Base-by-base conservation (phyloP, 2,888 invertebrate species). In the Fragum whitleyi region DNA sequence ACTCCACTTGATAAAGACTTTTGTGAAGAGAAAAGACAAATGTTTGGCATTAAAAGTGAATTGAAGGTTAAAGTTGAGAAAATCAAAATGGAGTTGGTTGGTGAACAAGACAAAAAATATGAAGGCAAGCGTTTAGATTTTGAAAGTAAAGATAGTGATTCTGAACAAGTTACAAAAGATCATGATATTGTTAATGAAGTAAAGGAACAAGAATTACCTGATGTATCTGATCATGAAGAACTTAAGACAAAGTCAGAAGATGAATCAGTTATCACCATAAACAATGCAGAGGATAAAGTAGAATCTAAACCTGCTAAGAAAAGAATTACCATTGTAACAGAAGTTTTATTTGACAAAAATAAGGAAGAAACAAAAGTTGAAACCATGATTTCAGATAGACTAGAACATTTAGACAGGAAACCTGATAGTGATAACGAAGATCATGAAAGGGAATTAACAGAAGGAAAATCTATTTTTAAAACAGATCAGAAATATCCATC, bases 291-390 rank as follows among this genome's bases (percentile, higher is more conserved):
- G 2, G n/a, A n/a, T 57, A 57, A 57, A 57, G 14, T 23, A 19
- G 57, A 57, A 57, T 11, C 11, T 11, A 57, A 57, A 57, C 57
- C 6, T n/a, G 32, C 42, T n/a, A 71, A 32, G 59, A 67, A 61
- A 32, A 73, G 69, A 55, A 36, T 61, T 32, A 5, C 47, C 2
- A 23, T 77, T 23, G 65, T 67, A 19, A 74, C 76, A 16, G 57
- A 65, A 67, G 62, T 29, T n/a, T n/a, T 39, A 21, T 69, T 23
- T 62, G 74, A 70, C 1, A 51, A 57, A 21, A 47, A 42, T 3
- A 0, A 7, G 23, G 14, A 47, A 47, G 47, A 47, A 19, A 26
- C 3, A 23, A 14, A 9, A 61, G 5, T 19, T 0, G 29, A n/a
- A 32, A 2, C 28, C 23, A 67, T 3, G 32, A 36, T 36, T 6